A percentile compares a stretch with the other conserved stretches of the same genome.
Evolutionary conservation across 2,888 invertebrate genomes (phyloP).

Genomic region (Pheosia tremula): DNA sequence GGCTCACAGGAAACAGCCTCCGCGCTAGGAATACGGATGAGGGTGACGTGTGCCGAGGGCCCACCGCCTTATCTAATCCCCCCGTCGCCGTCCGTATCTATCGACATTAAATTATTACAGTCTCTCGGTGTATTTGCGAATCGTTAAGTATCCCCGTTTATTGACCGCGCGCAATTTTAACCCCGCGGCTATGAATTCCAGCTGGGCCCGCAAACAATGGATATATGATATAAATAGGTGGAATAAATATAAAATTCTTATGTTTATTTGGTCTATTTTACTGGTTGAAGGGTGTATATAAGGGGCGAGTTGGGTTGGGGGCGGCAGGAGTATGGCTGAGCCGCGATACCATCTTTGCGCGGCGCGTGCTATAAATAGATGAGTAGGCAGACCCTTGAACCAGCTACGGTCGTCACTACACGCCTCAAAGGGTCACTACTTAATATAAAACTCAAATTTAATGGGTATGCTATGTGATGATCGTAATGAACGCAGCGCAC

Average conservation of each 20-base stretch:
- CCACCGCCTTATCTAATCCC: slow-evolving; percentile 51
- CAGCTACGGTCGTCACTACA: slow-evolving; percentile 70
- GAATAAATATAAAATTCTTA: slow-evolving; percentile 72
- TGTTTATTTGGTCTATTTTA: slow-evolving; percentile 79
- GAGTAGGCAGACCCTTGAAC: slow-evolving; percentile 78
- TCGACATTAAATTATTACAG: slow-evolving; percentile 50
- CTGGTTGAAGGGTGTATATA: slow-evolving; percentile 67
- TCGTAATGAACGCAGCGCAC: background rate
- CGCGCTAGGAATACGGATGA: slow-evolving; percentile 78
- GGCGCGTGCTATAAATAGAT: slow-evolving; percentile 78
- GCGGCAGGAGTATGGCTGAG: slow-evolving; percentile 62
- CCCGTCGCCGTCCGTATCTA: slow-evolving; percentile 45
- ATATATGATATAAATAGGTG: slow-evolving; percentile 78
- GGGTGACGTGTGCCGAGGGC: slow-evolving; percentile 62
- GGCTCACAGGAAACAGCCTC: slow-evolving; percentile 72
- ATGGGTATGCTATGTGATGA: background rate
- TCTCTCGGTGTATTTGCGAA: slow-evolving; percentile 45
- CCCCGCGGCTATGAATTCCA: slow-evolving; percentile 73
- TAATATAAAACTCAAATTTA: slow-evolving; percentile 27
- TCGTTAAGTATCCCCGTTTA: slow-evolving; percentile 49
- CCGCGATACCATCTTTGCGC: slow-evolving; percentile 74
- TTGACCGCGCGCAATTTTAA: slow-evolving; percentile 54
- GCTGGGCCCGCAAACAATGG: slow-evolving; percentile 73
- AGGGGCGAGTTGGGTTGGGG: slow-evolving; percentile 74
- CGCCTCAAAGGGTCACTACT: slow-evolving; percentile 59